Evolutionary conservation across 1,140 invertebrate genomes (phyloP).

Genomic region (Neuroterus valhalla): DNA sequence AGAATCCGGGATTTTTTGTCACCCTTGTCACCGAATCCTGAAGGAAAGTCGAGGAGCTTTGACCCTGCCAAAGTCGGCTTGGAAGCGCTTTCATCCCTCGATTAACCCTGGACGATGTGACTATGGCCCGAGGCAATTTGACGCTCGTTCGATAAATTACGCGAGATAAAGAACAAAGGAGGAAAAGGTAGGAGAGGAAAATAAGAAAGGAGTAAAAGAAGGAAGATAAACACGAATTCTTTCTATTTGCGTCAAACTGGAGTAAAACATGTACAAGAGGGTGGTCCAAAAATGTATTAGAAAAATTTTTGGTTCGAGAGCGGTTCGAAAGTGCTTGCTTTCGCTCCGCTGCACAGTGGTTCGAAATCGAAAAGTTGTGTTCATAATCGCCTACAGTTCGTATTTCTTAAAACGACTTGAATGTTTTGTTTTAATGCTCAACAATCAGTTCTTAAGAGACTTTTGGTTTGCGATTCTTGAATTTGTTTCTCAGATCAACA

Average conservation of each 20-base stretch:
- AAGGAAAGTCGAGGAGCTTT: conserved; percentile 16
- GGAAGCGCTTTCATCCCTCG: background rate
- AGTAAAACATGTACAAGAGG: conserved; percentile 7
- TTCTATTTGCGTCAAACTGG: background rate
- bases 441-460: too few species aligned
- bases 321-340: too few species aligned
- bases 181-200: background rate
- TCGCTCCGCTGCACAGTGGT: too few species aligned
- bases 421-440: too few species aligned
- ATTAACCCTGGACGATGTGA: conserved; percentile 18
- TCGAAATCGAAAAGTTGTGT: too few species aligned
- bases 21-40: background rate
- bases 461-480: too few species aligned
- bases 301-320: too few species aligned
- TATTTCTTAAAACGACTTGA: too few species aligned
- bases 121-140: conserved; percentile 22
- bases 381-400: too few species aligned
- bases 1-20: conserved; percentile 5
- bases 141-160: conserved; percentile 29
- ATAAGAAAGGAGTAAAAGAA: background rate
- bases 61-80: conserved; percentile 9
- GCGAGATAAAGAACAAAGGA: conserved; percentile 20
- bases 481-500: too few species aligned
- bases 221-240: conserved; percentile 11
- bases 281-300: too few species aligned